phyloP scores from a whole-genome alignment of 2,113 vertebrate species.

The Carassius auratus region DNA sequence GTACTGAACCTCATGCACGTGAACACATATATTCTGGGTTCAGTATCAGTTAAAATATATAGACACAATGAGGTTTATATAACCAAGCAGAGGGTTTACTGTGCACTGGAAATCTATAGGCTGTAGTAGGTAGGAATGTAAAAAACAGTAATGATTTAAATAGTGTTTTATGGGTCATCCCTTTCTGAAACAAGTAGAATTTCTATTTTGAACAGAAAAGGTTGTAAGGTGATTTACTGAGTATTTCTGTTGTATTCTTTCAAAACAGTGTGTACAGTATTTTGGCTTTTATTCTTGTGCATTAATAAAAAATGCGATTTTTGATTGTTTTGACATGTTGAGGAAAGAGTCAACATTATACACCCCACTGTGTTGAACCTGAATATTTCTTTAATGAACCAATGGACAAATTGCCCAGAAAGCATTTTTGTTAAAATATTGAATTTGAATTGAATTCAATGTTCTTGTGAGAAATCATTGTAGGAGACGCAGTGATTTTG shows the following conservation, averaged over 20 bases:
- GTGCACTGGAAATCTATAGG: neutral
- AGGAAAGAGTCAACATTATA: neutral
- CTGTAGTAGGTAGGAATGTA: neutral
- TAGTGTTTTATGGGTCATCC: neutral
- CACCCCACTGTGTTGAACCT: neutral
- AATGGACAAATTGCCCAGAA: neutral
- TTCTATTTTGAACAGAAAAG: neutral
- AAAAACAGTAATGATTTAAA: neutral
- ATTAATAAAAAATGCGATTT: neutral
- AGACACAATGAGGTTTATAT: neutral
- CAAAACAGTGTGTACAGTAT: neutral
- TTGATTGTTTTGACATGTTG: neutral
- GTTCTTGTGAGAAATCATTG: neutral
- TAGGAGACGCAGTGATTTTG: neutral
- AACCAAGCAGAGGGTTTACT: neutral
- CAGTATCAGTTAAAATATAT: neutral
- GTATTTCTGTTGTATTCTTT: neutral
- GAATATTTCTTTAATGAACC: neutral
- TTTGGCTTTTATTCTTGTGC: neutral
- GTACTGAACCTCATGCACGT: conserved; percentile 69
- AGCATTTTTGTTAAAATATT: neutral
- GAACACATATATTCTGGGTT: neutral
- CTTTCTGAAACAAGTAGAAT: neutral
- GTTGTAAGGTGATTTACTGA: neutral
- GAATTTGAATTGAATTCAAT: neutral